Evolutionary conservation across 2,797 vertebrate species (phyloP).

Genomic region (Lagorchestes hirsutus): DNA sequence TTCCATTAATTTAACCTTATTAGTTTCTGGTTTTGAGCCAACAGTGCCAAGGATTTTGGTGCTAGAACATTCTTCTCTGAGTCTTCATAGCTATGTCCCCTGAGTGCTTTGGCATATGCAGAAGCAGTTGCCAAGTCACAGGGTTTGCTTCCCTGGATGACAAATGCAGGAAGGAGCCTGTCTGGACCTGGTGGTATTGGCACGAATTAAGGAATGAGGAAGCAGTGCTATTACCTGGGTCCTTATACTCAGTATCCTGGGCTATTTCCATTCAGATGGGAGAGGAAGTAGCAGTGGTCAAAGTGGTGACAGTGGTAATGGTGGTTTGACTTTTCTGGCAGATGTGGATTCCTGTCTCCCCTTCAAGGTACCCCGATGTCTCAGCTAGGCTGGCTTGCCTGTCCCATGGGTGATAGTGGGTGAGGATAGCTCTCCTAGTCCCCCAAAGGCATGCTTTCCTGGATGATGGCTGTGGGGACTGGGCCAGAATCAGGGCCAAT

Average conservation of each 20-base stretch:
- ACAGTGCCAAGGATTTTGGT: not conserved
- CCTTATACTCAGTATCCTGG: not conserved
- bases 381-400: not conserved
- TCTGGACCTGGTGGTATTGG: not conserved
- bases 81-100: not conserved
- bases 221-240: not conserved
- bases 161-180: not conserved
- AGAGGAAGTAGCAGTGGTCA: not conserved
- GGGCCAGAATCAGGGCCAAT: not conserved
- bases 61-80: not conserved
- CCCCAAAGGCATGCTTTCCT: not conserved
- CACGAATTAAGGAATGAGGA: not conserved
- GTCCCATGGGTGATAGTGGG: too few species aligned
- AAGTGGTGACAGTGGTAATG: not conserved
- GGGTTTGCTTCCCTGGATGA: not conserved
- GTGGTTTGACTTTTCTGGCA: not conserved
- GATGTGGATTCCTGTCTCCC: not conserved
- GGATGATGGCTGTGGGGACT: not conserved
- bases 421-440: too few species aligned
- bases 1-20: not conserved
- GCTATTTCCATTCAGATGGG: not conserved
- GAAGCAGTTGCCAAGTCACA: not conserved
- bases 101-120: not conserved
- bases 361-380: not conserved
- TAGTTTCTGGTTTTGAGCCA: not conserved